These are phyloP conservation scores for Odontomyia ornata DNA, from an alignment of 2,888 invertebrate genomes.

Conservation along the genomic window DNA sequence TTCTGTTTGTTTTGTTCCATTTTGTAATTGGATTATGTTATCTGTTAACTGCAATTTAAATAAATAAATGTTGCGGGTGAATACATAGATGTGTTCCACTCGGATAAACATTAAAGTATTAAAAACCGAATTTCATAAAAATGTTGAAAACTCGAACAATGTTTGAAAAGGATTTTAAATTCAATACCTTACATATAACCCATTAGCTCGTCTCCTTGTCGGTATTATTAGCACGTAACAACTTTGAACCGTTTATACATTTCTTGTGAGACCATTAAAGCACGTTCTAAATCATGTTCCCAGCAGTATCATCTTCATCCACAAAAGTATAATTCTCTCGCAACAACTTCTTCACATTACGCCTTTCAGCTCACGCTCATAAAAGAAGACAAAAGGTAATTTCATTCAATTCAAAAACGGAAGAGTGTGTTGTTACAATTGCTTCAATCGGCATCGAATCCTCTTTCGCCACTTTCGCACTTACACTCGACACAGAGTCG, in stretches of 20 bases:
- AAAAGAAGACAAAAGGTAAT: conserved; percentile 36
- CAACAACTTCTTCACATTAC: not conserved
- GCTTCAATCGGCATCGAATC: conserved; percentile 20
- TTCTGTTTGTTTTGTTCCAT: no score
- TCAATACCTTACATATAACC: no score
- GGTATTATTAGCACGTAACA: not conserved
- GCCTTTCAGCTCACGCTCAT: conserved; percentile 21
- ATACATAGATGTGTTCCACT: no score
- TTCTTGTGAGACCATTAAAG: not conserved
- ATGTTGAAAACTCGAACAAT: no score
- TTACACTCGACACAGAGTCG: not conserved
- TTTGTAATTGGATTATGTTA: no score
- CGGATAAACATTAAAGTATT: no score
- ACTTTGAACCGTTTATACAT: not conserved
- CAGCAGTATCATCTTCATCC: no score
- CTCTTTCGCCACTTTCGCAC: not conserved
- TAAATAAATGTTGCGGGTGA: no score
- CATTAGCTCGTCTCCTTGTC: not conserved
- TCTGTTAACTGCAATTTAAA: no score
- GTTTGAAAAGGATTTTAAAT: no score
- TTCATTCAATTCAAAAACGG: conserved; percentile 21
- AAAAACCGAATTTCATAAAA: no score
- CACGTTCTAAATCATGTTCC: no score
- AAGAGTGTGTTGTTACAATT: conserved; percentile 1
- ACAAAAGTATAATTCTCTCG: not conserved